A percentile compares a stretch with the other conserved stretches of the same genome.
Evolutionary conservation across 2,888 invertebrate species (phyloP).

Genomic region (Mimas tiliae): DNA sequence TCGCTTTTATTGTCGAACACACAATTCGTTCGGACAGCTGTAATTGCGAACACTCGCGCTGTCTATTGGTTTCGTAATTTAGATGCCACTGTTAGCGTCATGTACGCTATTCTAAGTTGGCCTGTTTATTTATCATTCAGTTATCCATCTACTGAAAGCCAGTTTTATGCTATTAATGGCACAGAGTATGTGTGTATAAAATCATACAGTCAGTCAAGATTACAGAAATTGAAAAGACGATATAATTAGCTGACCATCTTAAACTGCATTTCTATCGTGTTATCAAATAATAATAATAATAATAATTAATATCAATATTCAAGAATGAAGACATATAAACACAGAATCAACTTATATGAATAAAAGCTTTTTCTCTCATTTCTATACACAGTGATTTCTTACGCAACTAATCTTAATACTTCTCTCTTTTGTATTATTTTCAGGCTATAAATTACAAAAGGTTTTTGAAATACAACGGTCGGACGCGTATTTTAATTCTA

Average conservation of each 20-base stretch:
- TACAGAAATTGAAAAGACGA: too few relatives aligned
- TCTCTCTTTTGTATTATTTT: conserved; percentile 20
- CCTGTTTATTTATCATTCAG: conserved; percentile 42
- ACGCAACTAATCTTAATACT: conserved; percentile 6
- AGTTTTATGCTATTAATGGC: too few relatives aligned
- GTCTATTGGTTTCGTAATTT: conserved; percentile 79
- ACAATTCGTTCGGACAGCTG: conserved; percentile 80
- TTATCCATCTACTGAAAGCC: too few relatives aligned
- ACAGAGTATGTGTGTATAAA: too few relatives aligned
- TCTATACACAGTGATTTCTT: background rate
- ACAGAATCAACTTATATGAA: background rate
- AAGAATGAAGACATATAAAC: background rate
- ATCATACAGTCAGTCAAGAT: too few relatives aligned
- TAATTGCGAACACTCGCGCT: conserved; percentile 76
- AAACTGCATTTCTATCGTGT: too few relatives aligned
- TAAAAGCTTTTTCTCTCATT: background rate
- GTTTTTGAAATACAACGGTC: conserved; percentile 20
- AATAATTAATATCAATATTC: background rate
- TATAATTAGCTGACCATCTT: too few relatives aligned
- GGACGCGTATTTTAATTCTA: conserved; percentile 16
- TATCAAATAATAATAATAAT: background rate
- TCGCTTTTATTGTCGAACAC: conserved; percentile 79
- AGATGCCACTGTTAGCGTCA: conserved; percentile 69
- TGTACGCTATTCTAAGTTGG: conserved; percentile 48
- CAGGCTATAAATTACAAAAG: conserved; percentile 23